These are phyloP conservation scores for Alcedo atthis DNA, from an alignment of 2,797 vertebrate species.

Conservation along the genomic window DNA sequence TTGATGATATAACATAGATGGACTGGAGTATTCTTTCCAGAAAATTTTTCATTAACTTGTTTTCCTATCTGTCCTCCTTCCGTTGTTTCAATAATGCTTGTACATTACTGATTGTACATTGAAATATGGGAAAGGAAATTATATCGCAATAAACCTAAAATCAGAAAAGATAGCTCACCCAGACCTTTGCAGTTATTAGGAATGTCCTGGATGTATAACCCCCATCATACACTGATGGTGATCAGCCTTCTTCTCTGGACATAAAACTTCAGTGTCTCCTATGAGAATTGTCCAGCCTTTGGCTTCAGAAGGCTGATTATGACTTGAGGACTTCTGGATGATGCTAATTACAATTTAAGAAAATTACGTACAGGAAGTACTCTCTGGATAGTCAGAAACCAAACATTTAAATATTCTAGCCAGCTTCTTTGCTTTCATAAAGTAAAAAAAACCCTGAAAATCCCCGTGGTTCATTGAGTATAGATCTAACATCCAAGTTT, in stretches of 20 bases:
- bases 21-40: background rate
- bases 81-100: background rate
- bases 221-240: background rate
- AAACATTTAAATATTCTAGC: background rate
- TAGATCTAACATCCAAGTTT: background rate
- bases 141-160: background rate
- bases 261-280: background rate
- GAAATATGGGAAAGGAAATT: background rate
- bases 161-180: background rate
- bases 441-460: background rate
- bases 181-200: background rate
- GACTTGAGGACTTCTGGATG: background rate
- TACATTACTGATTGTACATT: background rate
- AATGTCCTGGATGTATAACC: background rate
- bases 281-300: background rate
- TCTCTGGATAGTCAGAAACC: background rate
- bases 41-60: background rate
- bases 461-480: background rate
- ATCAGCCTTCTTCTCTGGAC: background rate
- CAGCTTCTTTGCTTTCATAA: background rate
- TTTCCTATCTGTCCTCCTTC: background rate
- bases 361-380: background rate
- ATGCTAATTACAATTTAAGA: background rate
- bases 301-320: background rate
- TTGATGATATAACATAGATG: background rate